Base-by-base conservation (phyloP, 2,113 vertebrate genomes). In the Psammodynastes pulverulentus region DNA sequence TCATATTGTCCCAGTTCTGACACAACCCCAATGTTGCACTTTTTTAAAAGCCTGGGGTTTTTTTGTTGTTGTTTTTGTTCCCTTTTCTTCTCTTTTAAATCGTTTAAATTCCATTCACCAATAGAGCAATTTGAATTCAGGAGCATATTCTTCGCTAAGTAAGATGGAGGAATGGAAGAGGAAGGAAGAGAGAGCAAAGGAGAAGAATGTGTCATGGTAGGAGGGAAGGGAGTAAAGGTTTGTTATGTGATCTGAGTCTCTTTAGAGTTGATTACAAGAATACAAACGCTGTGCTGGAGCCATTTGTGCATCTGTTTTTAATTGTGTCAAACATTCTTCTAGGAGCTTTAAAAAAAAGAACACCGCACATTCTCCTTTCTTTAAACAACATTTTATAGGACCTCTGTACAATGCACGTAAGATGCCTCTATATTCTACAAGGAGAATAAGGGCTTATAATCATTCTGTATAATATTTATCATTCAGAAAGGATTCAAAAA, bases 21-120 rank as follows among this genome's bases (percentile, higher is more conserved):
- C 97, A 97, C 97, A 98, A 96, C 95, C 97, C 96, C 97, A 96
- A 98, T 98, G 98, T 97, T 97, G 96, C 97, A 97, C 95, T 98
- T 97, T 97, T 98, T 96, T 92, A 26, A 97, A 96, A 97, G 96
- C 90, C 90, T 95, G n/a, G n/a, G n/a, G n/a, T n/a, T n/a, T n/a
- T n/a, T n/a, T n/a, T n/a, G n/a, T n/a, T n/a, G n/a, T n/a, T n/a
- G 91, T 95, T 97, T 97, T 97, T 97, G 97, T 72, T 21, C 7
- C 5, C 15, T 67, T 12, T 67, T n/a, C 13, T 79, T 79, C n/a
- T 39, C 34, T 39, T 72, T 79, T 21, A 21, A 79, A 97, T 97
- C 97, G 97, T 97, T 98, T 97, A 97, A 97, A 97, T 97, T 98
- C 96, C 96, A 95, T 97, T 94, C 95, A 96, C 97, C 97, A 97